Evolutionary conservation across 2,113 vertebrate genomes (phyloP).

Genomic region (Echinops telfairi): DNA sequence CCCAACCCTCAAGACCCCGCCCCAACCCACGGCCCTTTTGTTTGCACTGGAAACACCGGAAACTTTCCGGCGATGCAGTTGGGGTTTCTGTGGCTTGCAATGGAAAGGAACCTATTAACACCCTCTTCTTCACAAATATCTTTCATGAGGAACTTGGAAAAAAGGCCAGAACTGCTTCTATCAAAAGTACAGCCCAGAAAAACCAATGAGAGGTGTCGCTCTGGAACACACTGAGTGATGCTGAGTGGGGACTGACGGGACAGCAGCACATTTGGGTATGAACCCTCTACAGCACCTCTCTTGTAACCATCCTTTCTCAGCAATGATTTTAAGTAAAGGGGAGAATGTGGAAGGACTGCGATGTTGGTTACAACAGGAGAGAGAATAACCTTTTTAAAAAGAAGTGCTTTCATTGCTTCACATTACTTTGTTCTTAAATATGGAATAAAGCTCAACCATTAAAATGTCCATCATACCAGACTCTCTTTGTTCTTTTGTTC

Average conservation of each 20-base stretch:
- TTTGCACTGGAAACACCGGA: neutral
- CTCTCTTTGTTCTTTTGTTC: neutral
- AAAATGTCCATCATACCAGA: neutral
- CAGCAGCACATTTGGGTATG: no score
- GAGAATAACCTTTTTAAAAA: neutral
- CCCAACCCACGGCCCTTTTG: neutral
- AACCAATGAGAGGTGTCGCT: neutral
- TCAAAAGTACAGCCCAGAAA: neutral
- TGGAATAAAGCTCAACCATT: neutral
- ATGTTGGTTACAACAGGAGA: neutral
- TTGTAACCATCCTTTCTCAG: neutral
- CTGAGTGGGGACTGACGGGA: no score
- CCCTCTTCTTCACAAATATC: neutral
- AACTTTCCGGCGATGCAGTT: neutral
- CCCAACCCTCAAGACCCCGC: neutral
- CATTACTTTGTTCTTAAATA: neutral
- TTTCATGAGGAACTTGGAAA: neutral
- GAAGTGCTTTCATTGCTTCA: neutral
- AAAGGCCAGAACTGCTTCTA: neutral
- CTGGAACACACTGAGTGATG: no score
- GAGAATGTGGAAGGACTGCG: neutral
- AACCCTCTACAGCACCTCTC: neutral
- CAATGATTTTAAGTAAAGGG: neutral
- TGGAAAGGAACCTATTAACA: slow-evolving; percentile 1
- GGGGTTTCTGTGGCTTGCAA: slow-evolving; percentile 41